A percentile compares a stretch with the other conserved stretches of the same genome.
Conservation (phyloP, 2,888 invertebrate species). For the Epinotia demarniana region DNA sequence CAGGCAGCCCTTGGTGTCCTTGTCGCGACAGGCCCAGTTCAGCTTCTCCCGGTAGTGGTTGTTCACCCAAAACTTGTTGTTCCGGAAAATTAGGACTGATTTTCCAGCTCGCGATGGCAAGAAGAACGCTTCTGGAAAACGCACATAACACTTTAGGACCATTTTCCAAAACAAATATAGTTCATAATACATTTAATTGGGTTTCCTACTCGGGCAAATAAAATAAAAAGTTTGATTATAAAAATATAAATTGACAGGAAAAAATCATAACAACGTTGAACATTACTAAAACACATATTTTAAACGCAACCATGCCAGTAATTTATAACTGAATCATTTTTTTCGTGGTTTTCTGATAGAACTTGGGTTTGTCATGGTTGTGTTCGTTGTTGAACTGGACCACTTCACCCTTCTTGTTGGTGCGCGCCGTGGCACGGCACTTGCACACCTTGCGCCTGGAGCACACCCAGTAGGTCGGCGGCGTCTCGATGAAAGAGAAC, state of each 20-base stretch:
- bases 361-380: slow-evolving; percentile 68
- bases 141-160: slow-evolving; percentile 46
- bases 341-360: slow-evolving; percentile 65
- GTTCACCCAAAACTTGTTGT: slow-evolving; percentile 81
- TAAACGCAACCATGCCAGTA: not conserved
- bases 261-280: not conserved
- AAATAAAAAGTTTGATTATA: not conserved
- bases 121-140: slow-evolving; percentile 75
- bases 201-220: not conserved
- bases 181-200: not conserved
- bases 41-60: slow-evolving; percentile 77
- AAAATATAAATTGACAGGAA: slow-evolving; percentile 21
- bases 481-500: slow-evolving; percentile 63
- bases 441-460: slow-evolving; percentile 56
- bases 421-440: slow-evolving; percentile 68
- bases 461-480: slow-evolving; percentile 64
- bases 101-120: slow-evolving; percentile 79
- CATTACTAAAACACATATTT: not conserved
- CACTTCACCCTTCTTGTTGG: slow-evolving; percentile 67
- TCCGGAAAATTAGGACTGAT: slow-evolving; percentile 75
- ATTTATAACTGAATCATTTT: slow-evolving; percentile 60
- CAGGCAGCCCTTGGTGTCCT: slow-evolving; percentile 73
- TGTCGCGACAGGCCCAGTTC: slow-evolving; percentile 81
- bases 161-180: slow-evolving; percentile 31
- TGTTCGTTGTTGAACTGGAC: slow-evolving; percentile 60